Conservation (phyloP, 2,113 vertebrate genomes). For the Clarias batrachus region DNA sequence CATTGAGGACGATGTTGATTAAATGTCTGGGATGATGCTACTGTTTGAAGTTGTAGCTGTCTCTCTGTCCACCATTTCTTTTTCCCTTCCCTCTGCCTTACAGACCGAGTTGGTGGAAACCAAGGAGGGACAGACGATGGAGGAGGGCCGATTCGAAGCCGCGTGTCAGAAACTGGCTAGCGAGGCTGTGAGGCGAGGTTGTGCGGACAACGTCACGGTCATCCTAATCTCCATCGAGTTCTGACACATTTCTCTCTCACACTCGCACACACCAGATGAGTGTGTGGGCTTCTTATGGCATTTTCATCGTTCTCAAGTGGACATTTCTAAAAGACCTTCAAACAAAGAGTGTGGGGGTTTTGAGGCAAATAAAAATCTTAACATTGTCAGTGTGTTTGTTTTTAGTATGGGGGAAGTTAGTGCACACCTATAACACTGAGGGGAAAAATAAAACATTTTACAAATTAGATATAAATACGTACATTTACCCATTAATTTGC, state of each 20-base stretch:
- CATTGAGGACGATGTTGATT: neutral
- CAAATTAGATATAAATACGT: neutral
- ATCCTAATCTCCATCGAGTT: slow-evolving; percentile 82
- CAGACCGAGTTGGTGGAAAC: slow-evolving; percentile 78
- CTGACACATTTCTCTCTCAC: slow-evolving; percentile 59
- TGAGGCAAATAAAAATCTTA: neutral
- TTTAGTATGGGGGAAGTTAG: neutral
- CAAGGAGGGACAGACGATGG: slow-evolving; percentile 67
- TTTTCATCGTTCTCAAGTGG: neutral
- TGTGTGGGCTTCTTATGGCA: neutral
- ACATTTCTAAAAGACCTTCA: neutral
- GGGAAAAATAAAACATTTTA: neutral
- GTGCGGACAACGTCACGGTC: slow-evolving; percentile 93
- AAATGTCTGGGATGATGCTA: neutral
- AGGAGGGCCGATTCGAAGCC: slow-evolving; percentile 72
- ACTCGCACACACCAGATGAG: neutral
- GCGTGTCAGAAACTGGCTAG: slow-evolving; percentile 87
- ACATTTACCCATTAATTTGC: neutral
- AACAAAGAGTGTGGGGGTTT: neutral
- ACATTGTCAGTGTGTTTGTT: neutral
- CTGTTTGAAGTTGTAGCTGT: neutral
- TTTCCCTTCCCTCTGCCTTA: neutral
- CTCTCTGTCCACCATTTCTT: neutral
- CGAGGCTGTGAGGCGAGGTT: slow-evolving; percentile 90
- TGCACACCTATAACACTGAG: neutral